Conservation (phyloP, 2,888 invertebrate species). For the Syrista parreyssii region DNA sequence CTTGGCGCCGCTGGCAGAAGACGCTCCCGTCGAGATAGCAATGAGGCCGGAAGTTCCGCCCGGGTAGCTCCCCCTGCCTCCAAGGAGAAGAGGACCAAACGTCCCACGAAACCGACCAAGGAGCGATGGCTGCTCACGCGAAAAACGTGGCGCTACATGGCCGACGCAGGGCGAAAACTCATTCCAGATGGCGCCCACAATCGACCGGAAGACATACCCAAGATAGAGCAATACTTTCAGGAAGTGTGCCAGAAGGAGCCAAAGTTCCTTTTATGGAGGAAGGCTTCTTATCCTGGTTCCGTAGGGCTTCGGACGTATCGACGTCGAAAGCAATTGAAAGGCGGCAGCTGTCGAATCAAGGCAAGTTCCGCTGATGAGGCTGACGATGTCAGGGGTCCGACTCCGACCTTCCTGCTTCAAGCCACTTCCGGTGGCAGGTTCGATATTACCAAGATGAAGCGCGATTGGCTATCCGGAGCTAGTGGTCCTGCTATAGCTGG, state of each 20-base stretch:
- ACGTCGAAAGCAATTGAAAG: slow-evolving; percentile 71
- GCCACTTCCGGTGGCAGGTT: slow-evolving; percentile 74
- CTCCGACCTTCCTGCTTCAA: slow-evolving; percentile 61
- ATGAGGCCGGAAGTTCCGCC: slow-evolving; percentile 50
- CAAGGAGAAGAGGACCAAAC: slow-evolving; percentile 72
- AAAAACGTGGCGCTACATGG: slow-evolving; percentile 93
- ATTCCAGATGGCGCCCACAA: slow-evolving; percentile 85
- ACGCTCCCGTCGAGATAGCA: slow-evolving; percentile 60
- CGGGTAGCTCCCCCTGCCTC: slow-evolving; percentile 49
- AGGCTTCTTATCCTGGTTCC: slow-evolving; percentile 84
- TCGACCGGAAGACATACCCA: slow-evolving; percentile 80
- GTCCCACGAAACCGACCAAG: slow-evolving; percentile 72
- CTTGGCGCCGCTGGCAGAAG: slow-evolving; percentile 46
- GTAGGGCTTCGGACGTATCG: slow-evolving; percentile 68
- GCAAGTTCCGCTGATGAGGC: slow-evolving; percentile 77
- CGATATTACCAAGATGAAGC: slow-evolving; percentile 76
- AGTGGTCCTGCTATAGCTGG: slow-evolving; percentile 19
- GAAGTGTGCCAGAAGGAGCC: slow-evolving; percentile 83
- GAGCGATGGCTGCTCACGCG: slow-evolving; percentile 90
- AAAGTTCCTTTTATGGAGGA: slow-evolving; percentile 83
- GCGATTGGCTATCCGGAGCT: slow-evolving; percentile 71
- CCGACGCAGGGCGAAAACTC: slow-evolving; percentile 87
- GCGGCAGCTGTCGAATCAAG: slow-evolving; percentile 76
- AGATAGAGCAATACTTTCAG: slow-evolving; percentile 87
- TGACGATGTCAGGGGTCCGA: slow-evolving; percentile 61